Evolutionary conservation across 2,797 vertebrate genomes (phyloP), one percentile per base, ranked within the genome.

Genomic region (Silurus lanzhouensis): DNA sequence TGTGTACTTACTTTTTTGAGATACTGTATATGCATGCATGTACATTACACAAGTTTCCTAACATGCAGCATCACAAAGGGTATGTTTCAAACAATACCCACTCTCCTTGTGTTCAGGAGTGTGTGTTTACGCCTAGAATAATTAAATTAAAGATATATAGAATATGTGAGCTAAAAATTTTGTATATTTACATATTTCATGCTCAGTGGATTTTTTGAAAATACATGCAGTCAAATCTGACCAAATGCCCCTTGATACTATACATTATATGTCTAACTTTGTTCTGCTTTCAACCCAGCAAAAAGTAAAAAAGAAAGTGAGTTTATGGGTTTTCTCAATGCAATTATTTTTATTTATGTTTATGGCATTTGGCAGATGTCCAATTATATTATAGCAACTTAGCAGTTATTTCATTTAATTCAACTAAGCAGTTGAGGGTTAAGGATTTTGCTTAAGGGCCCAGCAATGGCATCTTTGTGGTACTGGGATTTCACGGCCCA

Each of bases 1-100:
- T 38, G 38, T 38, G 38, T 38, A 38, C 38, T 38, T 0, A 38
- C 4, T 38, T 38, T 38, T 38, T 38, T 38, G 4, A 38, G 38
- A 80, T 90, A 79, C 77, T 80, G 72, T 72, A 25, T 84, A 87
- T 82, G 6, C 48, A 52, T 52, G 7, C 48, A 52, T 52, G 84
- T 78, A 84, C 77, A 88, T 64, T 76, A 89, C 83, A 86, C 85
- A 88, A 72, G 71, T 87, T 89, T 89, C 80, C 82, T 87, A 70
- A 79, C 14, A 84, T 80, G 27, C 20, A 76, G 60, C 86, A 83
- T 87, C 70, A 86, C 74, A 84, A 86, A 88, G 78, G 66, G 86
- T 80, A 88, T 81, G 75, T 84, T 85, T 89, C 90, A 89, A 90
- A 60, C 63, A 83, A 86, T 78, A 90, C 88, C 90, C 84, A 84